Evolutionary conservation across 2,797 vertebrate species (phyloP), one percentile per base, ranked within the genome.

Genomic region (Champsocephalus gunnari): DNA sequence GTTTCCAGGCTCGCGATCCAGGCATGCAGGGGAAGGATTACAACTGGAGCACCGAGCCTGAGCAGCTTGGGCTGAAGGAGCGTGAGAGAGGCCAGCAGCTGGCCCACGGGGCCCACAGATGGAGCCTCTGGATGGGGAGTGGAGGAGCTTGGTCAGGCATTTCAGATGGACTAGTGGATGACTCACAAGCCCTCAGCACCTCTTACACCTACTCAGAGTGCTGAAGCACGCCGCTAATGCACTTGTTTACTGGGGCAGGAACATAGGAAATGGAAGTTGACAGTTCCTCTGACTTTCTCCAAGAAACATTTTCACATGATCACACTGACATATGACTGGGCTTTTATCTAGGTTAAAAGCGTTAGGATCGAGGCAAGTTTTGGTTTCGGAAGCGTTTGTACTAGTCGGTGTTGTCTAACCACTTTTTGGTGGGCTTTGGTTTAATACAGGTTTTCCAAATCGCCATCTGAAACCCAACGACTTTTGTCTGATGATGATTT

Each of bases 21-120:
- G 57, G 64, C 79, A 74, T 75, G 80, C 62, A 73, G 77, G 72
- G 71, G 71, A 75, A 56, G 74, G 87, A 88, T 87, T 77, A 82
- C 17, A 66, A 75, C 63, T 74, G 17, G 58, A 82, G 81, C 80
- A 84, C 87, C 71, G 78, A 86, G 81, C 69, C 82, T 82, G 79
- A 89, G 79, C 82, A 89, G 79, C 78, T 82, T 65, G 83, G 79
- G 81, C 79, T 83, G 74, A 65, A 81, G 87, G 88, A 87, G 92
- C 91, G 74, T 90, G 91, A 89, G 88, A 92, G 83, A 92, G 86
- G 79, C 87, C 89, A 77, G 82, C 75, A 76, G 76, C 80, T 75
- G 82, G 88, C 85, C 90, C 72, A 77, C 50, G 65, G 85, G 86
- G 82, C 65, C 87, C 82, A 78, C 87, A 89, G 90, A 92, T 89